A percentile compares a stretch with the other conserved stretches of the same genome.
phyloP scores from a whole-genome alignment of 2,113 vertebrate species.

The Seriola dumerili region DNA sequence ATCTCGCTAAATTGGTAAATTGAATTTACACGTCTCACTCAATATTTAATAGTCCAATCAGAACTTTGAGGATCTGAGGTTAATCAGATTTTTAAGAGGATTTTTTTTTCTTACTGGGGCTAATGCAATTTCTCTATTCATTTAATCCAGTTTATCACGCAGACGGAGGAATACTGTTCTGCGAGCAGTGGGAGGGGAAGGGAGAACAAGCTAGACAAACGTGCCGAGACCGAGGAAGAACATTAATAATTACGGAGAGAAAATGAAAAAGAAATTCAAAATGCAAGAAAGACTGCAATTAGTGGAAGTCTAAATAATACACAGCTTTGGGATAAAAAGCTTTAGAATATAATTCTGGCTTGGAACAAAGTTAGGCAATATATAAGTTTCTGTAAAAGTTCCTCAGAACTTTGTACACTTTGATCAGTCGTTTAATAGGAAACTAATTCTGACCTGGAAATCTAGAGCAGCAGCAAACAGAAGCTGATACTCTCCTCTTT shows the following conservation, averaged over 20 bases:
- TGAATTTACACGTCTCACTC: constrained; percentile 51
- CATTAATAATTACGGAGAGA: constrained; percentile 77
- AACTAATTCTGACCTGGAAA: constrained; percentile 30
- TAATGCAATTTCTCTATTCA: constrained; percentile 52
- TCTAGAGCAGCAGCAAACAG: constrained; percentile 9
- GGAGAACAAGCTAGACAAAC: constrained; percentile 26
- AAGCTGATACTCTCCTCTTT: background rate
- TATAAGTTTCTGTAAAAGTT: constrained; percentile 45
- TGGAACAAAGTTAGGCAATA: constrained; percentile 40
- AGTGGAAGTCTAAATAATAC: constrained; percentile 76
- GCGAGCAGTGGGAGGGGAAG: constrained; percentile 2
- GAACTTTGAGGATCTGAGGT: constrained; percentile 46
- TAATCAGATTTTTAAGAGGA: constrained; percentile 58
- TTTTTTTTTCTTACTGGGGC: constrained; percentile 1
- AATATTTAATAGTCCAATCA: constrained; percentile 55
- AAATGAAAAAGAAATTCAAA: constrained; percentile 64
- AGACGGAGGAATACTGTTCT: constrained; percentile 39
- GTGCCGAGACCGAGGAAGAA: constrained; percentile 31
- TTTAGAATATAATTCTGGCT: constrained; percentile 50
- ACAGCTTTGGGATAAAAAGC: constrained; percentile 63
- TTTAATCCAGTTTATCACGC: constrained; percentile 59
- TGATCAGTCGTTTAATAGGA: constrained; percentile 41
- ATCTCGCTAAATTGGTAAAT: constrained; percentile 52
- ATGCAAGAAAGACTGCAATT: constrained; percentile 75
- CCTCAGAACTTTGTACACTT: constrained; percentile 46